Evolutionary conservation across 2,797 vertebrate species (phyloP), one percentile per base, ranked within the genome.

Genomic region (Champsocephalus gunnari): DNA sequence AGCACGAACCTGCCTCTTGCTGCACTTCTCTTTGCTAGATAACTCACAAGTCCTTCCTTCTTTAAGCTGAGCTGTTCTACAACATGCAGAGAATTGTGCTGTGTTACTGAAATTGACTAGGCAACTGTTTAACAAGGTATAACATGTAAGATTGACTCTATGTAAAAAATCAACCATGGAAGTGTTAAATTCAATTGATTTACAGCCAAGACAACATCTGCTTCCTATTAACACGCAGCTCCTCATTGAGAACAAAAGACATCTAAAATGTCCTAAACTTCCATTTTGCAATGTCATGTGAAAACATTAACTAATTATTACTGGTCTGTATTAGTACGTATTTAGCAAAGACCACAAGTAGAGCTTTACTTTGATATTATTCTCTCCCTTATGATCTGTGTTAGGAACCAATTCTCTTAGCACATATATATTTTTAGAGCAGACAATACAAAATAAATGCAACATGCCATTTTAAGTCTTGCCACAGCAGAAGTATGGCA

Each of bases 61-160:
- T 34, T 68, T 12, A 71, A 55, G 54, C 86, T 81, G 66, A 83
- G 88, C 88, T 93, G 88, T 71, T 91, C 87, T 78, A 81, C 79
- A 76, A 75, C 75, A 75, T 28, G 55, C 80, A 86, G 79, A 88
- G 79, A 79, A 49, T 66, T 83, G 50, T 80, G 71, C 80, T 83
- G 77, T 82, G 70, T 65, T 55, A 51, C 41, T 78, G 4, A 49
- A 56, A 64, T 73, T 48, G 14, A 45, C 51, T 28, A 55, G 14
- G 38, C 17, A 47, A 50, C 67, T 21, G 16, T 66, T 28, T 79
- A 2, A 55, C 24, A 54, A 63, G 49, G 43, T 45, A 38, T 54
- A 50, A 38, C 10, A 44, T 78, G 48, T 70, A 77, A 75, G 75
- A 80, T 63, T 78, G 64, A 75, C 57, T 62, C 1, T n/a, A 41